Evolutionary conservation across 2,888 invertebrate genomes (phyloP).

Genomic region (Athetis lepigone): DNA sequence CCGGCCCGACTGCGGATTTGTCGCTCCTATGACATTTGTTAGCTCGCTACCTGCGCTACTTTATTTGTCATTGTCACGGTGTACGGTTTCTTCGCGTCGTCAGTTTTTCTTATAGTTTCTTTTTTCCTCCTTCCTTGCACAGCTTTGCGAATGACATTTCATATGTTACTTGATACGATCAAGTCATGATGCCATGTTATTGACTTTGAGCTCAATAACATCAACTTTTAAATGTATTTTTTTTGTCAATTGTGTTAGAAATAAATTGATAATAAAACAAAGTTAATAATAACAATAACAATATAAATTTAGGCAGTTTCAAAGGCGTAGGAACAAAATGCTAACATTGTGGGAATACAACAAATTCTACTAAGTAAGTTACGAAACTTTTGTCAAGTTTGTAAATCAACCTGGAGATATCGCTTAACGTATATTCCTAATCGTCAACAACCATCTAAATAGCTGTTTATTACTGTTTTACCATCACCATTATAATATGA

Average conservation of each 20-base stretch:
- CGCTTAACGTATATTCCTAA: constrained; percentile 29
- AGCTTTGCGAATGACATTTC: constrained; percentile 33
- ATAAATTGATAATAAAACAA: no score
- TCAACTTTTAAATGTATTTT: no score
- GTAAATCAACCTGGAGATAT: constrained; percentile 43
- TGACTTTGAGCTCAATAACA: neutral
- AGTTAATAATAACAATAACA: no score
- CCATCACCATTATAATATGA: constrained; percentile 38
- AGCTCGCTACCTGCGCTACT: constrained; percentile 71
- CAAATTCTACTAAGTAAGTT: constrained; percentile 12
- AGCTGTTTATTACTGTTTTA: constrained; percentile 54
- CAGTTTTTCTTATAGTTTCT: constrained; percentile 51
- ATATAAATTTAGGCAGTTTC: no score
- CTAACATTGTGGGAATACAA: neutral
- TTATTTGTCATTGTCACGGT: constrained; percentile 78
- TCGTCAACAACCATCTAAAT: constrained; percentile 47
- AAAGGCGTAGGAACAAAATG: no score
- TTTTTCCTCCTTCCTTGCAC: constrained; percentile 34
- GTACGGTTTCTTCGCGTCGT: constrained; percentile 62
- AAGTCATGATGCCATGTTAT: constrained; percentile 12
- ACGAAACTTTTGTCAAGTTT: constrained; percentile 32
- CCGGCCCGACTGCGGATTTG: constrained; percentile 67
- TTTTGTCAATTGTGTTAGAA: no score
- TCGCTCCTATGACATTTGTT: constrained; percentile 80
- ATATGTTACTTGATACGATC: constrained; percentile 19